Conservation (phyloP, 2,888 invertebrate genomes). For the Acronicta aceris region DNA sequence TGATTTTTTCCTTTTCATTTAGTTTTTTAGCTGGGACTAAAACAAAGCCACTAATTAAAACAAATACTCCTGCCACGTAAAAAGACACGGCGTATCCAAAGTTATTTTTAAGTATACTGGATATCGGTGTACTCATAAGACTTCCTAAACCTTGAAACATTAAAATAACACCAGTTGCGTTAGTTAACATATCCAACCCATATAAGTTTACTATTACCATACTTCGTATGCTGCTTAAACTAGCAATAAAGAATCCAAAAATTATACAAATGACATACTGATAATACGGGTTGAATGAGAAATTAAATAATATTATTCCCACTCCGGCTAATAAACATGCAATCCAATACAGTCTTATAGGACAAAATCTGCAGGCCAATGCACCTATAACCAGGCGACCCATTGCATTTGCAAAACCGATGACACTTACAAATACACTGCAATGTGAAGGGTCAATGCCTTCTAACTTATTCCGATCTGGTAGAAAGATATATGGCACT, state of each 20-base stretch:
- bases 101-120: conserved; percentile 69
- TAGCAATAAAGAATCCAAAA: conserved; percentile 76
- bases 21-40: conserved; percentile 66
- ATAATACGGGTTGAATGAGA: conserved; percentile 73
- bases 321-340: conserved; percentile 68
- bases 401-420: conserved; percentile 74
- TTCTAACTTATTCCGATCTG: conserved; percentile 69
- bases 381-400: conserved; percentile 74
- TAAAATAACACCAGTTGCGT: conserved; percentile 80
- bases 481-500: conserved; percentile 79
- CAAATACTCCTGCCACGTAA: conserved; percentile 73
- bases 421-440: conserved; percentile 75
- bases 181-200: conserved; percentile 82
- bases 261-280: conserved; percentile 74
- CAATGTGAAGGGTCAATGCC: conserved; percentile 73
- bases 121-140: conserved; percentile 78
- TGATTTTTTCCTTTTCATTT: conserved; percentile 42
- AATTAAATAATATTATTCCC: conserved; percentile 69
- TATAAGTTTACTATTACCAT: conserved; percentile 77
- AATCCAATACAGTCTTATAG: conserved; percentile 64
- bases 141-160: conserved; percentile 80
- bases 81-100: conserved; percentile 75
- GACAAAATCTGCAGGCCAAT: conserved; percentile 72
- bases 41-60: conserved; percentile 71
- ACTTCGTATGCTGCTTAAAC: conserved; percentile 73